A percentile compares a stretch with the other conserved stretches of the same genome.
Evolutionary conservation across 2,888 invertebrate genomes (phyloP).

Genomic region (Nomada goodeniana): DNA sequence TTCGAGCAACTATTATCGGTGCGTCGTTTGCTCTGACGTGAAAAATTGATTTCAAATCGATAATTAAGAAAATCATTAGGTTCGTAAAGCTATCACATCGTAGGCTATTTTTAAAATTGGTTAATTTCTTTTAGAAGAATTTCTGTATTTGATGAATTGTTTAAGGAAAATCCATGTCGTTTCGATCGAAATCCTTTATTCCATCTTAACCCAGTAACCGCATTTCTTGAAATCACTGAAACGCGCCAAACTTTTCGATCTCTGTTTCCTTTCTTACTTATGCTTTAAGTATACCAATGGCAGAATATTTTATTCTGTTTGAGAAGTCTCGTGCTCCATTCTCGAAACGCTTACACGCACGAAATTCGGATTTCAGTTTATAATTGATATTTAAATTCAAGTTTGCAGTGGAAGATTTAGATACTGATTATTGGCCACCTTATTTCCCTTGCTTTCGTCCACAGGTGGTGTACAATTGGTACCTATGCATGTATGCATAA

Average conservation of each 20-base stretch:
- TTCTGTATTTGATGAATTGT: too few relatives aligned
- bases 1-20: neutral
- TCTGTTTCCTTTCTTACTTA: neutral
- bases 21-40: neutral
- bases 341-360: neutral
- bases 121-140: too few relatives aligned
- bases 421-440: neutral
- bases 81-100: neutral
- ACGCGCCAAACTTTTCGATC: neutral
- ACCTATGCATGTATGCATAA: neutral
- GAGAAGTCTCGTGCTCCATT: too few relatives aligned
- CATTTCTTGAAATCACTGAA: conserved; percentile 29
- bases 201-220: conserved; percentile 25
- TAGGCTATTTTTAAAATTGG: too few relatives aligned
- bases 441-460: neutral
- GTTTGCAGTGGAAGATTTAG: neutral
- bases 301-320: too few relatives aligned
- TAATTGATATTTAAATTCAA: neutral
- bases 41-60: neutral
- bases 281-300: too few relatives aligned
- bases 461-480: neutral
- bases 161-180: neutral
- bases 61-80: conserved; percentile 3
- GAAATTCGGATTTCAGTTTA: neutral
- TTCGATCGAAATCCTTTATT: neutral